phyloP scores from a whole-genome alignment of 2,113 vertebrate species.

The Syngnathus scovelli region DNA sequence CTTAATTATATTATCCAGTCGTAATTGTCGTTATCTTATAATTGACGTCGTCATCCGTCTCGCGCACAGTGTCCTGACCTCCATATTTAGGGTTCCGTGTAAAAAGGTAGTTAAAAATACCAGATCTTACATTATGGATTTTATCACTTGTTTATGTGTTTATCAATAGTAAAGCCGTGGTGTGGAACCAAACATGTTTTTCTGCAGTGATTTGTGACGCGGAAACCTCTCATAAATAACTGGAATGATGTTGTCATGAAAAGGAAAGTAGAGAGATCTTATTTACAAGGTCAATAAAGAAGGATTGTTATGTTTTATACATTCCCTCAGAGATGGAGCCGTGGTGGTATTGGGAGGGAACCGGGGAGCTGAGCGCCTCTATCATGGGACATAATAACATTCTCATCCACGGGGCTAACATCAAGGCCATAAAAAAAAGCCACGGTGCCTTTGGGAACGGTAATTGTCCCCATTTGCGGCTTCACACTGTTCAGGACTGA shows the following conservation, averaged over 20 bases:
- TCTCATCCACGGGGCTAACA: conserved; percentile 32
- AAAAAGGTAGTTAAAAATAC: neutral
- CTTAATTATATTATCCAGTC: too few species aligned
- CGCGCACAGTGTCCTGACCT: too few species aligned
- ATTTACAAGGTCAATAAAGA: too few species aligned
- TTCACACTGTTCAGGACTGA: conserved; percentile 18
- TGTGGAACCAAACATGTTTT: neutral
- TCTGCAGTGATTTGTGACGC: neutral
- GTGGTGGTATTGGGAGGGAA: conserved; percentile 16
- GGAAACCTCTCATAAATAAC: neutral
- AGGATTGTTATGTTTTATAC: neutral
- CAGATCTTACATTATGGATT: neutral
- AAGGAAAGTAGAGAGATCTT: conserved; percentile 3
- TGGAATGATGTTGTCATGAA: conserved; percentile 8
- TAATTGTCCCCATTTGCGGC: conserved; percentile 42
- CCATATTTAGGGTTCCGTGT: neutral
- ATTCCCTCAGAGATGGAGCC: conserved; percentile 1
- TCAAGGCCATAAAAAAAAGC: conserved; percentile 39
- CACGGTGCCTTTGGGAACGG: conserved; percentile 40
- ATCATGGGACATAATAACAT: conserved; percentile 50
- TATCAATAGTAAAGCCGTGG: neutral
- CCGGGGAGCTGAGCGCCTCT: conserved; percentile 12
- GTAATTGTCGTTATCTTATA: too few species aligned
- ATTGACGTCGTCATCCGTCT: too few species aligned
- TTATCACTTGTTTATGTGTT: neutral